Percentiles rank a stretch among this genome's conserved stretches.
phyloP scores from a whole-genome alignment of 2,888 invertebrate species.

The Tillus elongatus region DNA sequence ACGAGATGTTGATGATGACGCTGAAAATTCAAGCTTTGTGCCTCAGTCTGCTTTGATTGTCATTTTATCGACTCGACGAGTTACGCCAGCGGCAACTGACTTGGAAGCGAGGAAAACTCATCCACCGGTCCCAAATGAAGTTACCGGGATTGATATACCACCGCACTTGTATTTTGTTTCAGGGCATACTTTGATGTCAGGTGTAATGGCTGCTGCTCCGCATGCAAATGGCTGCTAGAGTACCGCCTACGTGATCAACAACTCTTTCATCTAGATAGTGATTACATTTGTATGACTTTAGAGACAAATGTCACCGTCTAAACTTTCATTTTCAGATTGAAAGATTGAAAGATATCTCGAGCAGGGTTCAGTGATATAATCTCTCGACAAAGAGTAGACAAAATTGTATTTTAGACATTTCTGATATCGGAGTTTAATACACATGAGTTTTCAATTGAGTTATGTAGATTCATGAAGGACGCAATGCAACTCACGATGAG shows the following conservation, averaged over 20 bases:
- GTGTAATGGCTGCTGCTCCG: slow-evolving; percentile 39
- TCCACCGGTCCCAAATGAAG: slow-evolving; percentile 36
- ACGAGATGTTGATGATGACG: no score
- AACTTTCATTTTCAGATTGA: slow-evolving; percentile 9
- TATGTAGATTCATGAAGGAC: no score
- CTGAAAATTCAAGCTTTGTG: no score
- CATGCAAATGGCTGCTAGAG: slow-evolving; percentile 38
- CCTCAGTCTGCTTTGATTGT: no score
- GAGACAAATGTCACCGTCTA: slow-evolving; percentile 18
- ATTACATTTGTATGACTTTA: no score
- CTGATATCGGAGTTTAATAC: no score
- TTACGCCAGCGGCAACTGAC: slow-evolving; percentile 6
- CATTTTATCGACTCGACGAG: no score
- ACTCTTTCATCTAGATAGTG: slow-evolving; percentile 18
- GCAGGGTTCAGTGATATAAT: no score
- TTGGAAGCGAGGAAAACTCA: slow-evolving; percentile 31
- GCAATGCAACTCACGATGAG: no score
- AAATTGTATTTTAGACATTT: no score
- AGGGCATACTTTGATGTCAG: slow-evolving; percentile 36
- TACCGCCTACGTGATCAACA: slow-evolving; percentile 23
- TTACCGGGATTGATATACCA: slow-evolving; percentile 31
- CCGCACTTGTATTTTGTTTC: slow-evolving; percentile 27
- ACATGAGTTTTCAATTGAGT: no score
- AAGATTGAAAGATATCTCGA: slow-evolving; percentile 22
- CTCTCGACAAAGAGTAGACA: no score